Base-by-base conservation (phyloP, 2,888 invertebrate species). In the Plusia festucae region DNA sequence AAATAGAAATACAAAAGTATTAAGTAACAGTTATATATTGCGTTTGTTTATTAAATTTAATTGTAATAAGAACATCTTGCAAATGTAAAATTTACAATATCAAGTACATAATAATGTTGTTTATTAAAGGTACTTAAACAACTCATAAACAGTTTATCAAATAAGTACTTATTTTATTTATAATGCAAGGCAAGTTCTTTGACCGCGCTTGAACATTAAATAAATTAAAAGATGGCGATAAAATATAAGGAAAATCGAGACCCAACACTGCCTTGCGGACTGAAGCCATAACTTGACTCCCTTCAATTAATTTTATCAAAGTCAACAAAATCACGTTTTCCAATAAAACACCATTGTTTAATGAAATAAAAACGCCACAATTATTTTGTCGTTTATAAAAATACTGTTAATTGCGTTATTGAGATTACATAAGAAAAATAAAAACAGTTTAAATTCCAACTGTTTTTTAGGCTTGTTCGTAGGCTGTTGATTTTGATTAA, bases 321-420 rank as follows among this genome's bases (percentile, higher is more conserved):
- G 76, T 65, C 65, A 62, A 58, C 54, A 62, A 32, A 72, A 56
- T 63, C 75, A 75, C 60, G 63, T 64, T 75, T 75, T 55, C 40
- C 11, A 0, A 60, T 54, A 24, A 54, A 69, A 46, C 46, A 69
- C 66, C 30, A 64, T 57, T 58, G 8, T 60, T 55, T 1, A 2
- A 11, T 27, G 52, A 40, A 65, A 61, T 32, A 58, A 22, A 16
- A 32, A 58, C 9, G 24, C 62, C 11, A 22, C 18, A 24, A 8
- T 32, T 49, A 32, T 57, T 51, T 63, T 49, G 9, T 8, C 18
- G 16, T 51, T 56, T 34, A 3, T 57, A 7, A 44, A 16, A 44
- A 44, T 16, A 44, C 34, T 27, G 20, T 15, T 60, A 24, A 27
- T 49, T 32, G 18, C 27, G 5, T 9, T 27, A 3, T 51, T 5